phyloP scores from a whole-genome alignment of 35 echinoderm and acorn worm species.

The Acanthaster planci region DNA sequence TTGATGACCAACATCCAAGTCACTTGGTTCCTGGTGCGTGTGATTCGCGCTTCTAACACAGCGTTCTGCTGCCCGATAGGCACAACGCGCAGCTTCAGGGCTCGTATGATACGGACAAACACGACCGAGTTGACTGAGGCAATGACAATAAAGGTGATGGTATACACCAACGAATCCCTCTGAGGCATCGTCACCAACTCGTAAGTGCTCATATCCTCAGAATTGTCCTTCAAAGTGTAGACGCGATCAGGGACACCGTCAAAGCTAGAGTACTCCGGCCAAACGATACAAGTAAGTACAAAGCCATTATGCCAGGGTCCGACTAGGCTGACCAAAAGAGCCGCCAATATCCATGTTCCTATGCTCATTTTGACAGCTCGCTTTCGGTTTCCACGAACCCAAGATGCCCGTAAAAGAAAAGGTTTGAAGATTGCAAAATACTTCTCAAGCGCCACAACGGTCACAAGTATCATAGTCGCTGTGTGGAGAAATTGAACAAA shows the following conservation, averaged over 20 bases:
- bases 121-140: not conserved
- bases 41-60: not conserved
- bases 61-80: conserved; percentile 2
- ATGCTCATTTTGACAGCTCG: not conserved
- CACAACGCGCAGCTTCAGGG: not conserved
- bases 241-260: not conserved
- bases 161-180: not conserved
- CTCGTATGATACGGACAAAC: not conserved
- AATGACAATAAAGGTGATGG: not conserved
- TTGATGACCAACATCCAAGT: conserved; percentile 14
- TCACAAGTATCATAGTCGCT: not conserved
- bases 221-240: not conserved
- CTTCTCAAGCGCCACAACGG: conserved; percentile 9
- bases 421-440: conserved; percentile 4
- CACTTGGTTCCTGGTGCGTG: not conserved
- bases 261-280: not conserved
- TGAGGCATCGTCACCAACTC: not conserved
- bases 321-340: not conserved
- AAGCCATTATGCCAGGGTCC: not conserved
- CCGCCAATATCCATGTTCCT: not conserved
- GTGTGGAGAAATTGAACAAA: not conserved
- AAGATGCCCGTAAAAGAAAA: not conserved
- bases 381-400: not conserved
- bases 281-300: not conserved
- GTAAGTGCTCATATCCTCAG: not conserved